A percentile compares a stretch with the other conserved stretches of the same genome.
phyloP scores from a whole-genome alignment of 2,113 vertebrate genomes.

The Pterocles gutturalis region DNA sequence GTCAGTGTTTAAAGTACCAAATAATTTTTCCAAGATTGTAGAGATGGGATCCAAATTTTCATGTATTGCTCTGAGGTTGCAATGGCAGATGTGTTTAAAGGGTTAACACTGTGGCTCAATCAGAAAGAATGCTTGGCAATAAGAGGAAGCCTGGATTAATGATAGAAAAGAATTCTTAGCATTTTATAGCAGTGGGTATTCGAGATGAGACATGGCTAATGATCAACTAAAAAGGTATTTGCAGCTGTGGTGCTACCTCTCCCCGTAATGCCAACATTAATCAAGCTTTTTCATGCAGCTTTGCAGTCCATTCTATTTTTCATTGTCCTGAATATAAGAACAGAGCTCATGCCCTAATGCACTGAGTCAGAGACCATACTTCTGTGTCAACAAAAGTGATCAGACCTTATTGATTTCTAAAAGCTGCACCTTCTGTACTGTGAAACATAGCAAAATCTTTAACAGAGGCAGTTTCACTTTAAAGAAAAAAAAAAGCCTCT shows the following conservation, averaged over 20 bases:
- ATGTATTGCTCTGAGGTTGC: neutral
- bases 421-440: conserved; percentile 7
- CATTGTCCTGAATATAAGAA: conserved; percentile 44
- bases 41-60: neutral
- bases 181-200: conserved; percentile 71
- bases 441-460: neutral
- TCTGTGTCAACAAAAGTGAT: conserved; percentile 41
- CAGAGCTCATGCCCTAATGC: conserved; percentile 25
- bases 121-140: conserved; percentile 74
- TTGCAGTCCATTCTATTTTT: conserved; percentile 58
- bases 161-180: conserved; percentile 73
- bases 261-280: conserved; percentile 63
- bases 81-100: conserved; percentile 45
- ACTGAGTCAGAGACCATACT: conserved; percentile 54
- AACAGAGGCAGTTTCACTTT: conserved; percentile 1
- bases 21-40: neutral
- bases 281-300: conserved; percentile 65
- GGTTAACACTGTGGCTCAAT: conserved; percentile 70
- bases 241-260: conserved; percentile 71
- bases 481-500: neutral
- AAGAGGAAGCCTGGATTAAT: conserved; percentile 71
- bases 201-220: conserved; percentile 71
- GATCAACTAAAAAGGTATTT: conserved; percentile 76
- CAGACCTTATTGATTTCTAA: conserved; percentile 43
- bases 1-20: neutral